These are phyloP conservation scores for Volucella inanis DNA, from an alignment of 2,888 invertebrate genomes.

Conservation along the genomic window DNA sequence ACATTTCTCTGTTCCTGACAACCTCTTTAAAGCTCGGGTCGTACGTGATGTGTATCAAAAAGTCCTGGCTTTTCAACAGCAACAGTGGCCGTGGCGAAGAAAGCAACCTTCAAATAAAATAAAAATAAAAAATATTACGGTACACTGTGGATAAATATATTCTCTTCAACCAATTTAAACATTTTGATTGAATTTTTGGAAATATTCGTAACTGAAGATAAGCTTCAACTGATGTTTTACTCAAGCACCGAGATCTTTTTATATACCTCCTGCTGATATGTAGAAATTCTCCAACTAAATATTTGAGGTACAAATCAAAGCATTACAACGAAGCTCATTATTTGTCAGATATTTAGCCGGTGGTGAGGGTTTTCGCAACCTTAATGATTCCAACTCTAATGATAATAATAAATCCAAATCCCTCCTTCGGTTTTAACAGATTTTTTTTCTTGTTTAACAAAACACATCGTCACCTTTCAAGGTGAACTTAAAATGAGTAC, in stretches of 20 bases:
- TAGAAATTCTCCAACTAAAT: constrained; percentile 9
- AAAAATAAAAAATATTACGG: constrained; percentile 62
- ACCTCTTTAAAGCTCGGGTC: too few species aligned
- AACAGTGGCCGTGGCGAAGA: constrained; percentile 79
- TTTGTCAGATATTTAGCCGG: constrained; percentile 16
- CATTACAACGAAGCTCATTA: constrained; percentile 51
- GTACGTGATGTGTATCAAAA: constrained; percentile 75
- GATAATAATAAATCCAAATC: constrained; percentile 78
- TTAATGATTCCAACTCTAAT: constrained; percentile 82
- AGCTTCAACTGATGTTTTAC: constrained; percentile 49
- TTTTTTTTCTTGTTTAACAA: constrained; percentile 6
- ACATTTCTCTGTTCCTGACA: too few species aligned
- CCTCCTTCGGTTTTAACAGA: constrained; percentile 51
- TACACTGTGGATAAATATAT: neutral
- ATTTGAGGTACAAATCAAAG: constrained; percentile 1
- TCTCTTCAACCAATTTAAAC: constrained; percentile 78
- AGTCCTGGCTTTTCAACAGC: constrained; percentile 79
- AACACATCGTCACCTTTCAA: constrained; percentile 46
- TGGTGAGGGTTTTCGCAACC: constrained; percentile 61
- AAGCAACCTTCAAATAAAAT: constrained; percentile 57
- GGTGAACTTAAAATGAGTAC: constrained; percentile 56
- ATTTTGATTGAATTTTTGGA: constrained; percentile 76
- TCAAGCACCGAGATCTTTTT: constrained; percentile 21
- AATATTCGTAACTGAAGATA: constrained; percentile 29
- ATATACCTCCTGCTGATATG: constrained; percentile 47